A percentile compares a stretch with the other conserved stretches of the same genome.
These are phyloP conservation scores for Mycogona germanica DNA, from an alignment of 2,888 invertebrate genomes.

Conservation along the genomic window DNA sequence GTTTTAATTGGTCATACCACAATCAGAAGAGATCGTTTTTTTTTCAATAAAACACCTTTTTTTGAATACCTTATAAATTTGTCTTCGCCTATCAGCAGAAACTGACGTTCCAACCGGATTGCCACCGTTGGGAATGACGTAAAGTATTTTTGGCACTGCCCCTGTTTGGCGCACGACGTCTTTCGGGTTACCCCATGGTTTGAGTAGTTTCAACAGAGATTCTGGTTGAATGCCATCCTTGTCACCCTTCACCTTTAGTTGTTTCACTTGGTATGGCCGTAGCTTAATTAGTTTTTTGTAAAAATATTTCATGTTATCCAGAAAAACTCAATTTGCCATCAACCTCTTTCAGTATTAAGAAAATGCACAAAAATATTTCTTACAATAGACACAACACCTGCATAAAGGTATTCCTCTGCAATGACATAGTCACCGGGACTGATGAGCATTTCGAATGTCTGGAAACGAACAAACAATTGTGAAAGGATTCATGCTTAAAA, in stretches of 20 bases:
- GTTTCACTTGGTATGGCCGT: conserved; percentile 50
- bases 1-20: no score
- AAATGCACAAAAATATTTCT: no score
- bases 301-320: no score
- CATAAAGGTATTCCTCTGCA: conserved; percentile 55
- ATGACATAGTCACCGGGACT: conserved; percentile 55
- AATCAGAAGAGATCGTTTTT: no score
- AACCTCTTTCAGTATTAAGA: no score
- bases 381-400: conserved; percentile 54
- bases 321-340: no score
- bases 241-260: conserved; percentile 56
- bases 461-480: conserved; percentile 11
- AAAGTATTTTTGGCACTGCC: conserved; percentile 55
- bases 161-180: conserved; percentile 39
- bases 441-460: conserved; percentile 54
- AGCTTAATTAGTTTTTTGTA: conserved; percentile 47
- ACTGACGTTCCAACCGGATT: conserved; percentile 64
- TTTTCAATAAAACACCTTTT: no score
- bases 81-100: conserved; percentile 48
- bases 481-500: no score
- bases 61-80: conserved; percentile 53
- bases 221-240: conserved; percentile 52
- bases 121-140: conserved; percentile 59
- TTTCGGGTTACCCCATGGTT: conserved; percentile 27
- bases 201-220: conserved; percentile 44